phyloP scores from a whole-genome alignment of 2,888 invertebrate genomes.

The Esperia sulphurella region DNA sequence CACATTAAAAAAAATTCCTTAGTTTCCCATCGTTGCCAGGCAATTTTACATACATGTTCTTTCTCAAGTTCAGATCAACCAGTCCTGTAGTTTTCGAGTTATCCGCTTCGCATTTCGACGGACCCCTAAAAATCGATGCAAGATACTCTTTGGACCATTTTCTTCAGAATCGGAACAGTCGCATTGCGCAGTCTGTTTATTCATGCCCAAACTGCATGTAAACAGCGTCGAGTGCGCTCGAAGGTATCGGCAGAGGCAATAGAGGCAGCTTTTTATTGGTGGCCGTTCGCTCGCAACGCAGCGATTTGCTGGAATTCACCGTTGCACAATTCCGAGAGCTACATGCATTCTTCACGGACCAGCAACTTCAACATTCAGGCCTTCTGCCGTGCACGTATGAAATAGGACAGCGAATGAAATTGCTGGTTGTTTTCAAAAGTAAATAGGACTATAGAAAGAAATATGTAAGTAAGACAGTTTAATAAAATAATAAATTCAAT shows the following conservation, averaged over 20 bases:
- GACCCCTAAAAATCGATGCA: background rate
- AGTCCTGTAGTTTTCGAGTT: too few species aligned
- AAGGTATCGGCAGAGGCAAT: constrained; percentile 21
- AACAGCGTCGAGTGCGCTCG: constrained; percentile 16
- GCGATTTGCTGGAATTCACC: constrained; percentile 30
- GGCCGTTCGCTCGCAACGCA: constrained; percentile 24
- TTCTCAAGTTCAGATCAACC: too few species aligned
- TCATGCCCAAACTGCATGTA: constrained; percentile 47
- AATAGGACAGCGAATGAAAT: too few species aligned
- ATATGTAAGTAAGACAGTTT: background rate
- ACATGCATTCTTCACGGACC: constrained; percentile 50
- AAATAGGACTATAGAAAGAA: background rate
- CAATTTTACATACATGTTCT: too few species aligned
- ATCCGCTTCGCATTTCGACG: too few species aligned
- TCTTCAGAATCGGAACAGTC: constrained; percentile 19
- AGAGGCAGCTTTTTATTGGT: constrained; percentile 39
- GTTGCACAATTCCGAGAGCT: constrained; percentile 40
- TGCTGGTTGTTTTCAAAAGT: background rate
- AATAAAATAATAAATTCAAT: too few species aligned
- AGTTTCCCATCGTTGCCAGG: too few species aligned
- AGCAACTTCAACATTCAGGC: constrained; percentile 18
- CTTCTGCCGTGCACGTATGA: background rate
- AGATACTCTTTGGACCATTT: background rate
- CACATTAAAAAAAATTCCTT: too few species aligned
- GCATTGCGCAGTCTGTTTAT: constrained; percentile 38